phyloP scores from a whole-genome alignment of 2,888 invertebrate species.

The Agriopis aurantiaria region DNA sequence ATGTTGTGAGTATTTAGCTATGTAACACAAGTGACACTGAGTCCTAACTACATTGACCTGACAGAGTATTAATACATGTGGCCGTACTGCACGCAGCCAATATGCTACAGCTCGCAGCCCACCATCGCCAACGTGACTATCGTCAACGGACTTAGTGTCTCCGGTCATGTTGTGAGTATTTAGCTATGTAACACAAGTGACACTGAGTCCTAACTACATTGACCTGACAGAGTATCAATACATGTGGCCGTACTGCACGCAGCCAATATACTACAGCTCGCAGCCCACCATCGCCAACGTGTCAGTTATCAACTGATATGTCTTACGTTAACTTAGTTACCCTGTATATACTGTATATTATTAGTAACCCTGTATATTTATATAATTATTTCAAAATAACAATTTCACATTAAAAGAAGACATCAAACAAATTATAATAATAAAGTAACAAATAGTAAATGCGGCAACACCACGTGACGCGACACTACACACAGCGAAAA shows the following conservation, averaged over 20 bases:
- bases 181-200: constrained; percentile 77
- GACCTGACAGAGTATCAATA: constrained; percentile 98
- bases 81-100: constrained; percentile 98
- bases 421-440: too few relatives aligned
- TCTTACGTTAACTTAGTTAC: too few relatives aligned
- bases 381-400: too few relatives aligned
- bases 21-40: constrained; percentile 86
- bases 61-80: constrained; percentile 99
- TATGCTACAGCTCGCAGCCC: constrained; percentile 95
- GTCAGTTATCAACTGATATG: too few relatives aligned
- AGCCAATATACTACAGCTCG: constrained; percentile 95
- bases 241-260: constrained; percentile 99
- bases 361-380: too few relatives aligned
- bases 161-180: constrained; percentile 89
- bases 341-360: too few relatives aligned
- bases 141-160: constrained; percentile 96
- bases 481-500: not conserved
- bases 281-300: constrained; percentile 97
- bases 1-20: constrained; percentile 81
- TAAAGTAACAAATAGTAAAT: too few relatives aligned
- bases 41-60: constrained; percentile 95
- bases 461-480: not conserved
- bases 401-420: too few relatives aligned
- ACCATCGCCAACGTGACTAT: constrained; percentile 97
- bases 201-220: constrained; percentile 92